Evolutionary conservation across 2,113 vertebrate species (phyloP), one percentile per base, ranked within the genome.

Genomic region (Aptenodytes patagonicus): DNA sequence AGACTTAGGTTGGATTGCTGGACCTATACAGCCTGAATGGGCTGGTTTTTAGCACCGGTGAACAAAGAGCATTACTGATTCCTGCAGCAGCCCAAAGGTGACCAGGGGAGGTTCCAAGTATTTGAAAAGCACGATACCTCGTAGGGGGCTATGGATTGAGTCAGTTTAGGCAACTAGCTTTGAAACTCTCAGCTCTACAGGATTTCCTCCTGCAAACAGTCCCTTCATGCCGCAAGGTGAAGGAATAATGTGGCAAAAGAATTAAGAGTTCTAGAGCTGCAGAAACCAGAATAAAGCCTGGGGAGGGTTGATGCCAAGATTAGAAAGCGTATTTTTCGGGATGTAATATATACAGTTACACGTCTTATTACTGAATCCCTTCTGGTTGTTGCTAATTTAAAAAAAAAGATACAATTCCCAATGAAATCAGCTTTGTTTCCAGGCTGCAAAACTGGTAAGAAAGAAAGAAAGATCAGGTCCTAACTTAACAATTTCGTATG

Each of bases 11-110:
- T 83, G 38, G 31, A 38, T 15, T n/a, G 57, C 34, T 49, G 46
- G 38, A 42, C 62, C 57, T 34, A 9, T 1, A 20, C 9, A 34
- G 46, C 52, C 73, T 0, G 0, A 46, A 52, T 0, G 3, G 40
- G 25, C 29, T 15, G 3, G 14, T 7, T 83, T 42, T 87, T 31
- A 38, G 19, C 51, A 38, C 14, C 2, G 9, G 26, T n/a, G 31
- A 86, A 34, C 32, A 34, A 75, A 54, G 10, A 83, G n/a, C 32
- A 18, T 57, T 34, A 55, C 77, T 3, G 19, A 75, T 52, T 60
- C 32, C 61, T 34, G 42, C 44, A 61, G 46, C 38, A 44, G 58
- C 44, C 52, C 31, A 46, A 46, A 26, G 73, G 46, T 40, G 60
- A 57, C 64, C 21, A 13, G 7, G 28, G 16, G 32, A 60, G 9